phyloP scores from a whole-genome alignment of 1,140 invertebrate species.

The Aphis craccivora region DNA sequence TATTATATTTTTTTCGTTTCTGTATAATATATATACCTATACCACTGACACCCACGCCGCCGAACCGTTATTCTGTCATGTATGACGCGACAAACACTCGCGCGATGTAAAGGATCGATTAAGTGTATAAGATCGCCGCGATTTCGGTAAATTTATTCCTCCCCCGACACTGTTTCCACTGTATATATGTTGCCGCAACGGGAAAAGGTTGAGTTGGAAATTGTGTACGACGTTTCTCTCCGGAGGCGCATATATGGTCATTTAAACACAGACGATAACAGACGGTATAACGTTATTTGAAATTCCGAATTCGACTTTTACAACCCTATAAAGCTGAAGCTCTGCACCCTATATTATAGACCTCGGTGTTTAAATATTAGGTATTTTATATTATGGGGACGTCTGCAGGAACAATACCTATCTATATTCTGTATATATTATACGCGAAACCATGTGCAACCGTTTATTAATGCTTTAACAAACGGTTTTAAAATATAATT shows the following conservation, averaged over 20 bases:
- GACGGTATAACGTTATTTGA: not conserved
- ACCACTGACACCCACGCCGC: not conserved
- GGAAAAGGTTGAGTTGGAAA: not conserved
- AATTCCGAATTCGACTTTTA: not conserved
- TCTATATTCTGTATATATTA: no score
- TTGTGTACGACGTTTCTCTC: not conserved
- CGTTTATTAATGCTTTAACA: not conserved
- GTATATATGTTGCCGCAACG: not conserved
- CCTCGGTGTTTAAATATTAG: no score
- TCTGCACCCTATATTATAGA: no score
- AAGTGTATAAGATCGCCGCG: not conserved
- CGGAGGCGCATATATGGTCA: no score
- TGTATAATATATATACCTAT: not conserved
- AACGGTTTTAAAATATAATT: not conserved
- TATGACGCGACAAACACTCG: not conserved
- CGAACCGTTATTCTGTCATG: no score
- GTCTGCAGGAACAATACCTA: no score
- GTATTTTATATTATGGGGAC: no score
- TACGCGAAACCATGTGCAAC: no score
- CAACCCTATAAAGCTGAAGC: not conserved
- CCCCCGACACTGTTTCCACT: not conserved
- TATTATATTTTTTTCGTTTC: conserved; percentile 7
- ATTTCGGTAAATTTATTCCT: not conserved
- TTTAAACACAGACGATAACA: not conserved
- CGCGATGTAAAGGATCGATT: not conserved